A percentile compares a stretch with the other conserved stretches of the same genome.
phyloP scores from a whole-genome alignment of 2,113 vertebrate species.

The Collichthys lucidus region DNA sequence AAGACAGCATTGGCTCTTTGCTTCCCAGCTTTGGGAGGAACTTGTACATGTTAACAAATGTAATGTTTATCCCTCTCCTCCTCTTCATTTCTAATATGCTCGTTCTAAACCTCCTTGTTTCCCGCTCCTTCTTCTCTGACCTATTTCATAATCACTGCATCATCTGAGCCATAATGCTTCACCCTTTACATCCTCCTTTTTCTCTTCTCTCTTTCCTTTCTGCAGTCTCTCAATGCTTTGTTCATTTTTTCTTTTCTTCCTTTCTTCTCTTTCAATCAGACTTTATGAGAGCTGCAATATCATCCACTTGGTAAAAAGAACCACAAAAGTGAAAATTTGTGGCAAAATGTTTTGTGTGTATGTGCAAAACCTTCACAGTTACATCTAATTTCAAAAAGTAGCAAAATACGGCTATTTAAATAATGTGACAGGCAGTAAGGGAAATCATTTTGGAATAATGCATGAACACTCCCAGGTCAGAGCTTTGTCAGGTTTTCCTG shows the following conservation, averaged over 20 bases:
- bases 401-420: not conserved
- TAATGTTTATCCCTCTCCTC: slow-evolving; percentile 19
- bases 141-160: slow-evolving; percentile 38
- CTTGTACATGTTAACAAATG: slow-evolving; percentile 13
- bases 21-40: slow-evolving; percentile 16
- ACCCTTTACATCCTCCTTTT: slow-evolving; percentile 12
- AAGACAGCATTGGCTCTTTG: not conserved
- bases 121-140: slow-evolving; percentile 13
- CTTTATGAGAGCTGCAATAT: not conserved
- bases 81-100: slow-evolving; percentile 34
- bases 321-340: not conserved
- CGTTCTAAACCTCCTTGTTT: slow-evolving; percentile 11
- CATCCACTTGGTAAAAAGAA: slow-evolving; percentile 2
- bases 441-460: not conserved
- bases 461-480: not conserved
- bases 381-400: not conserved
- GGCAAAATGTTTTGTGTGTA: not conserved
- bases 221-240: not conserved
- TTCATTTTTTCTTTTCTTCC: slow-evolving; percentile 22
- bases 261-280: not conserved
- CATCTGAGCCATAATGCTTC: slow-evolving; percentile 29
- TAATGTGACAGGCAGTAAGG: not conserved
- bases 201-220: not conserved
- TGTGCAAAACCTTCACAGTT: not conserved
- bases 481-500: not conserved